phyloP scores from a whole-genome alignment of 2,888 invertebrate genomes.

The Antheraea yamamai region DNA sequence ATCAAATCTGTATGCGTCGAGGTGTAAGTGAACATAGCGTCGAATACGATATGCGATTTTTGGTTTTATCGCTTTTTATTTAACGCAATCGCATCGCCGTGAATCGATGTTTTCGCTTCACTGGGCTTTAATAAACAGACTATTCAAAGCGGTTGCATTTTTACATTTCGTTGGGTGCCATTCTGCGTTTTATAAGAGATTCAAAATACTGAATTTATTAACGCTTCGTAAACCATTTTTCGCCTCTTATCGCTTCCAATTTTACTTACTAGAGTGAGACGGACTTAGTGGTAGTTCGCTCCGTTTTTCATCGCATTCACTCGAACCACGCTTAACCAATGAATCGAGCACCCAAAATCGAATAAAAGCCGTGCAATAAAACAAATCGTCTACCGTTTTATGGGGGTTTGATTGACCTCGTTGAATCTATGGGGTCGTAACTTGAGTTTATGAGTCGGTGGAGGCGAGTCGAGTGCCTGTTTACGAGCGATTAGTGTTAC shows the following conservation, averaged over 20 bases:
- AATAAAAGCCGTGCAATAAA: slow-evolving; percentile 11
- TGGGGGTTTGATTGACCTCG: slow-evolving; percentile 10
- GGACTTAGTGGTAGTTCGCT: no score
- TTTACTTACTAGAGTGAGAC: neutral
- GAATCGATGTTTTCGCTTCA: slow-evolving; percentile 24
- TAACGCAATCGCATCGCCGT: slow-evolving; percentile 24
- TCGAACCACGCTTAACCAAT: neutral
- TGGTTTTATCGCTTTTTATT: slow-evolving; percentile 25
- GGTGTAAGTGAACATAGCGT: slow-evolving; percentile 19
- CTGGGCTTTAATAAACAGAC: neutral
- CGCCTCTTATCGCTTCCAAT: neutral
- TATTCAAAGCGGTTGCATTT: neutral
- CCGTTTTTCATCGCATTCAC: neutral
- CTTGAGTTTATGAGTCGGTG: neutral
- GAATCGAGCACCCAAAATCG: slow-evolving; percentile 2
- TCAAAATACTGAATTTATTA: neutral
- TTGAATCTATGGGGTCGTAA: slow-evolving; percentile 6
- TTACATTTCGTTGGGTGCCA: slow-evolving; percentile 1
- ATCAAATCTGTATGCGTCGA: slow-evolving; percentile 19
- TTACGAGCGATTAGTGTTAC: slow-evolving; percentile 12
- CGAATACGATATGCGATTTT: neutral
- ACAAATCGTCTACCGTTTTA: slow-evolving; percentile 13
- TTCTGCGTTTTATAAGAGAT: neutral
- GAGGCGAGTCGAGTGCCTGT: neutral
- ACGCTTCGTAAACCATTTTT: neutral